phyloP scores from a whole-genome alignment of 2,113 vertebrate species.

The Vulpes vulpes region DNA sequence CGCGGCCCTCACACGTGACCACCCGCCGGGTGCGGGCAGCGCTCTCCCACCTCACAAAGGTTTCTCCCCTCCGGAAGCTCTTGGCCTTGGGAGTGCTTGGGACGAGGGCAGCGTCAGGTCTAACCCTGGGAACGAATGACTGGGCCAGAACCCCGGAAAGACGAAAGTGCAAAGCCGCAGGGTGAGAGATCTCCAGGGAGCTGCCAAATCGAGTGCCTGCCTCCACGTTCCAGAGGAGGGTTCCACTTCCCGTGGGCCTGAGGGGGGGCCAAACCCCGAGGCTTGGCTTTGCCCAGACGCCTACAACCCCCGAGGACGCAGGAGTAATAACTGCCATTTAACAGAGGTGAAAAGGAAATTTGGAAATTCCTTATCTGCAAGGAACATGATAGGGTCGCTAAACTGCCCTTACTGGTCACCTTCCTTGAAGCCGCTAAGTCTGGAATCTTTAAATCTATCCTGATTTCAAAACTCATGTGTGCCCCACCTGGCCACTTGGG shows the following conservation, averaged over 20 bases:
- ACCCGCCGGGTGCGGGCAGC: no score
- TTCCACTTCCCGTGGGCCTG: not conserved
- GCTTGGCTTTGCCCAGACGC: not conserved
- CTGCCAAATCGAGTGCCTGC: not conserved
- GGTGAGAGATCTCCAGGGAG: not conserved
- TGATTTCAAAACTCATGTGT: not conserved
- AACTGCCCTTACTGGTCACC: not conserved
- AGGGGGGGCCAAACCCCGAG: rapidly evolving
- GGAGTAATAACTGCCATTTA: not conserved
- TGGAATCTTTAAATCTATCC: not conserved
- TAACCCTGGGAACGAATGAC: not conserved
- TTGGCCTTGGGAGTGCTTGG: not conserved
- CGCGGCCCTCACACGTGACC: rapidly evolving
- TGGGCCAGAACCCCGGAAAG: not conserved
- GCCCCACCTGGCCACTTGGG: not conserved
- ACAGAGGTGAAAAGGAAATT: not conserved
- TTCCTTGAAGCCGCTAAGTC: not conserved
- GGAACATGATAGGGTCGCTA: not conserved
- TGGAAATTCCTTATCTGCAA: not conserved
- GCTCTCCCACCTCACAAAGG: no score
- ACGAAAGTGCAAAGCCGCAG: not conserved
- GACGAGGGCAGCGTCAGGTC: not conserved
- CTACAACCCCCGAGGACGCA: not conserved
- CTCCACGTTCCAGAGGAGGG: not conserved
- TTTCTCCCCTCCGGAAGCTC: not conserved